Evolutionary conservation across 2,797 vertebrate genomes (phyloP).

Genomic region (Glossophaga mutica): DNA sequence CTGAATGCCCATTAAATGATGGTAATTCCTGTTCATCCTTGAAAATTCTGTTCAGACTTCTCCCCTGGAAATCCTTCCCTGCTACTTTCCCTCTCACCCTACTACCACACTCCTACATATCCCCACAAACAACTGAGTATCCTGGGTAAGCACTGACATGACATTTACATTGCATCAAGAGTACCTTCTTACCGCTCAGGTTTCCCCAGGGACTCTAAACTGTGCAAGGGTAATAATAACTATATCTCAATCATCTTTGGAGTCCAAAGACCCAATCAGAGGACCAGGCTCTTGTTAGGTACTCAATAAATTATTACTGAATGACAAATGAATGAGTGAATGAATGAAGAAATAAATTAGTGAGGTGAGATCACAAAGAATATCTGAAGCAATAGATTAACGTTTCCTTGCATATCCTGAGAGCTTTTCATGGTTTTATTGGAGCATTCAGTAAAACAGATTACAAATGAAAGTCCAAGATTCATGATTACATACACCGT

Average conservation of each 20-base stretch:
- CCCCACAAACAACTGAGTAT: neutral
- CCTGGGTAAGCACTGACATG: neutral
- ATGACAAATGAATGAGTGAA: neutral
- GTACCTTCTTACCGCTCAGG: neutral
- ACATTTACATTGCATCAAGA: neutral
- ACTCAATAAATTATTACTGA: neutral
- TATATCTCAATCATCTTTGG: neutral
- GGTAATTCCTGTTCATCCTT: neutral
- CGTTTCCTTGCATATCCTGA: neutral
- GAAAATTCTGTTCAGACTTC: neutral
- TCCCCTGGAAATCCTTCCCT: neutral
- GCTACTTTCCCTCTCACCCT: neutral
- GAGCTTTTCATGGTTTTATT: neutral
- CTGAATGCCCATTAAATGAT: neutral
- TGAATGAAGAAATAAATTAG: neutral
- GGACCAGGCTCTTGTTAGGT: neutral
- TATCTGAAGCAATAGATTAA: neutral
- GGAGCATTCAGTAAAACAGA: neutral
- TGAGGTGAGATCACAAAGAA: neutral
- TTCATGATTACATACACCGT: neutral
- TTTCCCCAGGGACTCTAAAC: neutral
- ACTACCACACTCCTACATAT: neutral
- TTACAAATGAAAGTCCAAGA: constrained; percentile 15
- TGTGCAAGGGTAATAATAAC: neutral
- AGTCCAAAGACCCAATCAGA: neutral